Evolutionary conservation across 2,113 vertebrate genomes (phyloP), one percentile per base, ranked within the genome.

Genomic region (Aptenodytes forsteri): DNA sequence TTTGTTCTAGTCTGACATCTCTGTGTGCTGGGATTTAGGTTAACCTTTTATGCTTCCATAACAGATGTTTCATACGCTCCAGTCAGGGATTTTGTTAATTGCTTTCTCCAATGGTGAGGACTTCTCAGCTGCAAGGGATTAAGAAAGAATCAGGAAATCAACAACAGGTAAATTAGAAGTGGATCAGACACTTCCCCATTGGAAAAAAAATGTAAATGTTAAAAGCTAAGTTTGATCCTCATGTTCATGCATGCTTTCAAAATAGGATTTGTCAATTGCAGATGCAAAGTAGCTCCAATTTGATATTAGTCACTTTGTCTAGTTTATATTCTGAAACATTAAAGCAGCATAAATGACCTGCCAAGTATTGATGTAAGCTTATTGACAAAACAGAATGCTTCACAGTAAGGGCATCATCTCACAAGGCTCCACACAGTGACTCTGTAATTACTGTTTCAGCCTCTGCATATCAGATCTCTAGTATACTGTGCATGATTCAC

Each of bases 151-250:
- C 49, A 92, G 83, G 89, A 97, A 97, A 96, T 95, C 96, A 96
- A 97, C 97, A 97, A 97, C 96, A 98, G 97, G 96, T 98, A 98
- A 97, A 97, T 98, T 94, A 98, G 92, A 96, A 98, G 78, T 91
- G 54, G 96, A 98, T 98, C 96, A 97, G 95, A 97, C 58, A 73
- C 85, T 95, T 95, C n/a, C 85, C 81, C 84, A 62, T 13, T 93
- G 94, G 96, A 90, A 97, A 93, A 42, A 92, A 96, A 95, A 66
- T 26, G 86, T 95, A 97, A 97, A 98, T 96, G 80, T 96, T 97
- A 98, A 97, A 98, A 98, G 96, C 92, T 89, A 87, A 87, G 80
- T 98, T 97, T 97, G 96, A 98, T 96, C 96, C 96, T 97, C 89
- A 85, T 89, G 92, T 95, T 96, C 97, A 95, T 95, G 93, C 85